Evolutionary conservation across 2,888 invertebrate species (phyloP), one percentile per base, ranked within the genome.

Genomic region (Uloborus plumipes): DNA sequence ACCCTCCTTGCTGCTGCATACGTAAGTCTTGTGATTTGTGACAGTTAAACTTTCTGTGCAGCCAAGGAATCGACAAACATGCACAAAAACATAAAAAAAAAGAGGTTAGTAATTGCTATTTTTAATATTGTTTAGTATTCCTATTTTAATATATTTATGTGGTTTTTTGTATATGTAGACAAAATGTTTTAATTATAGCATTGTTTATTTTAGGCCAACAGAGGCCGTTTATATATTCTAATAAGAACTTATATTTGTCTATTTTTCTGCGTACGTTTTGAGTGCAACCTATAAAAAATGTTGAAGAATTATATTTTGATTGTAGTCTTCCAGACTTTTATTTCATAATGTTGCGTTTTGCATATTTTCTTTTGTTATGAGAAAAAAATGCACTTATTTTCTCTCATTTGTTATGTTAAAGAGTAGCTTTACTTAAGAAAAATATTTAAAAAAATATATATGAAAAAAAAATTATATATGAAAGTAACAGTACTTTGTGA

Each of bases 321-420:
- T 84, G 78, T 77, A 84, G 83, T 84, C 83, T 84, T 84, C 83
- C 83, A 84, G 70, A 69, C 73, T 78, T 79, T 70, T 72, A 50
- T 78, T 76, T 76, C 58, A 61, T 82, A 47, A 75, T 77, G 76
- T 83, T 82, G 72, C 66, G 64, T 81, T 79, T 81, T 74, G 64
- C 64, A 66, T 82, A 51, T 76, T 77, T 80, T 69, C 59, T 71
- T 59, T 73, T 78, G 65, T 84, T 78, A 69, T 51, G 55, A 78
- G 73, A 80, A 67, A 79, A 58, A 47, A 59, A 50, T 55, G 62
- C 74, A 70, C 78, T 58, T 80, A 70, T 72, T 67, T 71, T 73
- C 58, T 66, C 18, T 76, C 31, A 82, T 83, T 77, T 83, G 77
- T 81, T 81, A 81, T 61, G 71, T 79, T 73, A 59, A 64, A 70